Percentiles rank a stretch among this genome's conserved stretches.
Conservation (phyloP, 2,113 vertebrate species). For the Cardinalis cardinalis region DNA sequence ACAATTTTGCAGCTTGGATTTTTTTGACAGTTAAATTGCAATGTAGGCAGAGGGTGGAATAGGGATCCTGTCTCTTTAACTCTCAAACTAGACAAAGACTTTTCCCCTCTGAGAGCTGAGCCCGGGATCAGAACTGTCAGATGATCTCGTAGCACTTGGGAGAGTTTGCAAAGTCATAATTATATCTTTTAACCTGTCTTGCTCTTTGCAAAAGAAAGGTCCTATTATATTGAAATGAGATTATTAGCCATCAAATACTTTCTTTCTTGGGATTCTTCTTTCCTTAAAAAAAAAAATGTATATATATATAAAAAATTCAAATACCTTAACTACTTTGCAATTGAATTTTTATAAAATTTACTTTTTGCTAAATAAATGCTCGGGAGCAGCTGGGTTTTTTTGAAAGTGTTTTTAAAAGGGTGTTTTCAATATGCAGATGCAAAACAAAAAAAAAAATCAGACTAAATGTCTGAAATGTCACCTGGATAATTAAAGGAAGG, state of each 20-base stretch:
- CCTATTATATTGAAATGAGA: slow-evolving; percentile 93
- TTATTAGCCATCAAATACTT: slow-evolving; percentile 88
- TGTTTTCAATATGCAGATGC: slow-evolving; percentile 61
- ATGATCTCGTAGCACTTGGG: slow-evolving; percentile 79
- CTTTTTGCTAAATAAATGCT: slow-evolving; percentile 66
- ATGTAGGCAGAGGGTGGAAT: slow-evolving; percentile 75
- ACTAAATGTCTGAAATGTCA: slow-evolving; percentile 58
- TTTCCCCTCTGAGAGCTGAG: slow-evolving; percentile 77
- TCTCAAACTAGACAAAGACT: slow-evolving; percentile 81
- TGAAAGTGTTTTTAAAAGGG: slow-evolving; percentile 30
- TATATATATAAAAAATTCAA: slow-evolving; percentile 58
- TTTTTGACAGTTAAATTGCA: slow-evolving; percentile 87
- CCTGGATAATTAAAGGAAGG: slow-evolving; percentile 62
- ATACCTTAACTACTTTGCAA: slow-evolving; percentile 81
- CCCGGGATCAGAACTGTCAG: slow-evolving; percentile 85
- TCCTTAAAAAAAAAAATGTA: slow-evolving; percentile 21
- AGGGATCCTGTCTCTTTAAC: slow-evolving; percentile 81
- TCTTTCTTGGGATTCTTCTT: slow-evolving; percentile 80
- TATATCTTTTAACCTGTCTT: slow-evolving; percentile 89
- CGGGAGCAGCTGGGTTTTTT: background rate
- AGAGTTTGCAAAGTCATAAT: slow-evolving; percentile 90
- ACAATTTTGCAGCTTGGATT: slow-evolving; percentile 72
- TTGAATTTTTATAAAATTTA: slow-evolving; percentile 80
- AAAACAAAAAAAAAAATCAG: slow-evolving; percentile 1
- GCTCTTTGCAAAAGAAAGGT: slow-evolving; percentile 86